Base-by-base conservation (phyloP, 2,888 invertebrate genomes). In the Meiosimyza decipiens region DNA sequence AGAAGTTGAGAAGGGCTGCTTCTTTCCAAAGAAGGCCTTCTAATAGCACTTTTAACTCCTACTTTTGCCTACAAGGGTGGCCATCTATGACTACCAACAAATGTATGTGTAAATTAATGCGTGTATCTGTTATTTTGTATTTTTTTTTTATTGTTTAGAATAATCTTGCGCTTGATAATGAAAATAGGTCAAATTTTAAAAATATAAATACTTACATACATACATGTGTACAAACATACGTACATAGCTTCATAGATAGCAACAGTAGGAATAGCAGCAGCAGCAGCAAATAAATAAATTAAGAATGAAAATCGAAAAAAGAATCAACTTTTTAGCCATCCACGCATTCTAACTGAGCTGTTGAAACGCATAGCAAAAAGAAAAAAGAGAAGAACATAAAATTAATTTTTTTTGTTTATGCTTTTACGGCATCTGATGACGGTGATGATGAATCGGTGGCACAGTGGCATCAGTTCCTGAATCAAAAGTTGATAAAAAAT, bases 161-260 rank as follows among this genome's bases (percentile, higher is more conserved):
- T 86, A 86, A 85, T 85, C 86, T 86, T 86, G 85, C 84, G 85
- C 82, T 85, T 85, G 85, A 85, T 85, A 85, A 85, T 85, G 85
- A 85, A 85, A 85, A 86, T 85, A 82, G 85, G 85, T 85, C 85
- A 85, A 86, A 85, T 85, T 83, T 82, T 82, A 83, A 82, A 84
- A 81, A 81, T 79, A 82, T 78, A 78, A 77, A 80, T 79, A 79
- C 67, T 49, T 16, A 64, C 59, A 52, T 49, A 64, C 13, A 16
- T 33, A 71, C 49, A 49, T 69, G 49, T 15, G 62, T 60, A 57
- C 33, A n/a, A 13, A 62, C 15, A 33, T 64, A 18, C n/a, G 65
- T 3, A 40, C 49, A 55, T 55, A 70, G 18, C 49, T 62, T 51
- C 12, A 52, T 22, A 69, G 16, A n/a, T 49, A 66, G 70, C 22